Conservation (phyloP, 2,888 invertebrate species). For the Agrilus mali region DNA sequence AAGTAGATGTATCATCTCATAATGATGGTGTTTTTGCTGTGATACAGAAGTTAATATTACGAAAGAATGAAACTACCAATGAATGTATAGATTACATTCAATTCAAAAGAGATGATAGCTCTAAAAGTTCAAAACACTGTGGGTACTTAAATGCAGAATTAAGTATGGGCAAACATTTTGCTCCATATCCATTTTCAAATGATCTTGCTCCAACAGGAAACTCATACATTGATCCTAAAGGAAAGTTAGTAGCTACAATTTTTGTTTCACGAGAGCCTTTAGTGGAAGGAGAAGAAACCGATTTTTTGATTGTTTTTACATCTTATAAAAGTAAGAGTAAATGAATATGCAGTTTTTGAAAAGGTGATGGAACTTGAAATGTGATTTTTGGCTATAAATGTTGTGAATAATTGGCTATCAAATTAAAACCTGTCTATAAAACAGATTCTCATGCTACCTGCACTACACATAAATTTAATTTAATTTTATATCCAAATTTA, state of each 20-base stretch:
- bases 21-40: constrained; percentile 35
- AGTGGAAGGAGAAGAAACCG: constrained; percentile 20
- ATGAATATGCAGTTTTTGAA: no score
- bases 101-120: constrained; percentile 26
- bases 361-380: no score
- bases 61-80: constrained; percentile 26
- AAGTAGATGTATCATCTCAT: constrained; percentile 19
- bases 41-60: constrained; percentile 36
- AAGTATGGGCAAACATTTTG: constrained; percentile 18
- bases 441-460: no score
- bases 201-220: constrained; percentile 13
- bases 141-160: constrained; percentile 25
- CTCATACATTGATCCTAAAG: constrained; percentile 22
- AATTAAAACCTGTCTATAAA: no score
- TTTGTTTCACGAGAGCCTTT: constrained; percentile 28
- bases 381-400: no score
- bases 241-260: constrained; percentile 33
- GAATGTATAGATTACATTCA: constrained; percentile 39
- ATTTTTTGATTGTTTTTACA: constrained; percentile 36
- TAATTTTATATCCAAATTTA: no score
- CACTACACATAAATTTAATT: no score
- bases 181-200: constrained; percentile 9
- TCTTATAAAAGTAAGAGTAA: constrained; percentile 30
- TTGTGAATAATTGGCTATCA: no score
- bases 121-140: constrained; percentile 24